Evolutionary conservation across 2,797 vertebrate genomes (phyloP), one percentile per base, ranked within the genome.

Genomic region (Aulostomus chinensis): DNA sequence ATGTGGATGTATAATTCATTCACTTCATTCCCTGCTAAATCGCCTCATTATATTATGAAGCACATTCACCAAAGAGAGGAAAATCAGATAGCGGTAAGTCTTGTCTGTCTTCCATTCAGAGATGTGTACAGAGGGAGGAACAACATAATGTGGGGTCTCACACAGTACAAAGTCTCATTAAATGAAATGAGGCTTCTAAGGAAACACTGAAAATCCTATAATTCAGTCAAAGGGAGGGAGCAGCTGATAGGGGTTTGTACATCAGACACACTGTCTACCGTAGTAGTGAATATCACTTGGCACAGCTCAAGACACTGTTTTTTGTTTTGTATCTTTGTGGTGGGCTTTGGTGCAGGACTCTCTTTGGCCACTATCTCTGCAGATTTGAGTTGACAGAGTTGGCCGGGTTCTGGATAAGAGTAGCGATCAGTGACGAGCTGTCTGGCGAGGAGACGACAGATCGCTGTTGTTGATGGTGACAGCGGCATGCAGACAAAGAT

Each of bases 1-100:
- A 57, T 56, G 56, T 57, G 57, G 53, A 69, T 80, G 51, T 65
- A 62, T 76, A 77, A 86, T 84, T 83, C 55, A 84, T 80, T 81
- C 58, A 69, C 62, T 73, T 62, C 45, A 56, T 77, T 77, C 64
- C 22, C 15, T 1, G 47, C 48, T 77, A 76, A 84, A 74, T 74
- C 43, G 11, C 36, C 63, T 79, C 55, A 76, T 86, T 78, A 76
- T 61, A 73, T 66, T 72, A 75, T 71, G 54, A 75, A 76, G 73
- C 77, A 67, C 59, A 78, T 73, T 75, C 65, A 71, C 49, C 72
- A 64, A 75, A 73, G 68, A 66, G 73, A 71, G 38, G 45, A 38
- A 61, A 37, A 80, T 85, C 77, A 67, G 80, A 85, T 77, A 76
- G 74, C 6, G 17, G 55, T 51, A 63, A 77, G 55, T 70, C 58